phyloP scores from a whole-genome alignment of 1,140 invertebrate genomes.

The Hetaerina americana region DNA sequence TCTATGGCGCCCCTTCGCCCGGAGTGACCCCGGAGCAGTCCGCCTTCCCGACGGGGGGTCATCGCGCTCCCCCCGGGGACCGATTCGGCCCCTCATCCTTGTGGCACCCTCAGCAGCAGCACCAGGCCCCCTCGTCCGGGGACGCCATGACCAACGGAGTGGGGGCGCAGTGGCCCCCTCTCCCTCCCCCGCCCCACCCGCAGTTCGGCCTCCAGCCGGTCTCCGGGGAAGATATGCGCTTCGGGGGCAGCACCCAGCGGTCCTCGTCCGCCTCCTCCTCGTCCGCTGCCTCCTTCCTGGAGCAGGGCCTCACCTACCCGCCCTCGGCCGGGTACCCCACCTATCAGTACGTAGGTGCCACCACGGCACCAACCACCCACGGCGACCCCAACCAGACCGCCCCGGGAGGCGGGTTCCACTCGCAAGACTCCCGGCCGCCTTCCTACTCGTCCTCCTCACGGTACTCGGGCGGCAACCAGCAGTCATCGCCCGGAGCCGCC shows the following conservation, averaged over 20 bases:
- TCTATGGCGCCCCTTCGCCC: background rate
- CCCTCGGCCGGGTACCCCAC: background rate
- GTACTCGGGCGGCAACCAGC: background rate
- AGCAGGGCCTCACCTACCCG: background rate
- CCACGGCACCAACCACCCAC: background rate
- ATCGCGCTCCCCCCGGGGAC: background rate
- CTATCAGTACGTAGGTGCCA: background rate
- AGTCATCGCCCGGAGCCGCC: background rate
- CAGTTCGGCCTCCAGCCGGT: background rate
- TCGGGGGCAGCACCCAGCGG: too few species aligned
- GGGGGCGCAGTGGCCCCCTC: background rate
- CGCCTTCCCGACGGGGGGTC: background rate
- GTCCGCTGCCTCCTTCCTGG: background rate
- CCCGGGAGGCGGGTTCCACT: background rate
- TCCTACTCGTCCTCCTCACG: background rate
- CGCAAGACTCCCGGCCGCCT: background rate
- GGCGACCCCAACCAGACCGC: too few species aligned
- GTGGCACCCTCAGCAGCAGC: background rate
- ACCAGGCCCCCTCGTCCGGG: background rate
- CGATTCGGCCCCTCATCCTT: background rate
- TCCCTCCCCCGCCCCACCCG: background rate
- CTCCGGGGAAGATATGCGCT: background rate
- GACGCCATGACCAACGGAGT: background rate
- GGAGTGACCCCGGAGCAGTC: background rate
- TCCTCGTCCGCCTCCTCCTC: background rate